Percentiles rank a stretch among this genome's conserved stretches.
These are phyloP conservation scores for Hylyphantes graminicola DNA, from an alignment of 1,140 invertebrate genomes.

Conservation along the genomic window DNA sequence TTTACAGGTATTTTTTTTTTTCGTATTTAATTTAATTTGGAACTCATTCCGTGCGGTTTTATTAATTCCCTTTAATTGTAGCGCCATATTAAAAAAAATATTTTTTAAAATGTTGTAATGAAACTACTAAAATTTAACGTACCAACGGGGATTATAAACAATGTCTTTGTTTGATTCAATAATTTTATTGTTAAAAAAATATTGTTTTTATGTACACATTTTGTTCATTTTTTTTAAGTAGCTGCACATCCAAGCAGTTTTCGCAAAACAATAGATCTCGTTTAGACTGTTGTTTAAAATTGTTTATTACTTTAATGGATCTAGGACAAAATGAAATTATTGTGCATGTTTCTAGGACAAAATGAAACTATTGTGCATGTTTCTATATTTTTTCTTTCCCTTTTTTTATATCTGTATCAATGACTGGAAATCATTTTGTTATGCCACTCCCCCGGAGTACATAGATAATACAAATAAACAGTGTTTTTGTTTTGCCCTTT, in stretches of 20 bases:
- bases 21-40: conserved; percentile 26
- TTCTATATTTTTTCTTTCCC: conserved; percentile 18
- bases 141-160: conserved; percentile 10
- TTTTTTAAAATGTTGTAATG: background rate
- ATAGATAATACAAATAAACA: conserved; percentile 36
- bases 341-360: conserved; percentile 34
- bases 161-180: conserved; percentile 34
- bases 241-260: conserved; percentile 43
- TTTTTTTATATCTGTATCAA: conserved; percentile 40
- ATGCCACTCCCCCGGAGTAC: conserved; percentile 15
- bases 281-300: conserved; percentile 43
- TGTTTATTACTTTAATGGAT: conserved; percentile 34
- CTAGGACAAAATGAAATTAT: conserved; percentile 29
- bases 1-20: conserved; percentile 31
- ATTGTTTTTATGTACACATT: conserved; percentile 45
- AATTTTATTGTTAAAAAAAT: conserved; percentile 29
- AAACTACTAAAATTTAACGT: conserved; percentile 25
- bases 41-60: conserved; percentile 41
- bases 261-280: conserved; percentile 56
- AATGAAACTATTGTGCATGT: background rate
- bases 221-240: conserved; percentile 53
- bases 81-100: background rate
- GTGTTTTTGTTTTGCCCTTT: conserved; percentile 51
- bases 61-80: conserved; percentile 1
- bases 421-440: conserved; percentile 29